These are phyloP conservation scores for Lasioglossum calceatum DNA, from an alignment of 2,888 invertebrate species.

Conservation along the genomic window DNA sequence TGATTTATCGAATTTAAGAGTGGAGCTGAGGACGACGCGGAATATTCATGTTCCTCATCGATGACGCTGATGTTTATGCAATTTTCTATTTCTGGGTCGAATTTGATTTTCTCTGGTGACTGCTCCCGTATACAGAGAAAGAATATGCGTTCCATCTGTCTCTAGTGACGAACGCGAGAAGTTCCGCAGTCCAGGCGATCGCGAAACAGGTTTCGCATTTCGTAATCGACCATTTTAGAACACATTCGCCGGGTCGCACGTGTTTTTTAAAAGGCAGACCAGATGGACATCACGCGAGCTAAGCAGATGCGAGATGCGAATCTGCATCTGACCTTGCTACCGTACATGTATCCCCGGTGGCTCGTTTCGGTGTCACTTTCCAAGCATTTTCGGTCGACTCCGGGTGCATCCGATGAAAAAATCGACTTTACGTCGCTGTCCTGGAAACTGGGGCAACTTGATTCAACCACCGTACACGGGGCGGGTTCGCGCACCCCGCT, in stretches of 20 bases:
- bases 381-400: not conserved
- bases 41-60: not conserved
- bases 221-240: conserved; percentile 23
- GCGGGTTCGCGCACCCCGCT: not conserved
- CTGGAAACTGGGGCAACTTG: conserved; percentile 3
- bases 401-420: not conserved
- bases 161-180: not conserved
- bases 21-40: not conserved
- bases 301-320: conserved; percentile 8
- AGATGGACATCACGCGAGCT: not conserved
- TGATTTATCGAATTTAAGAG: conserved; percentile 12
- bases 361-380: not conserved
- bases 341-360: not conserved
- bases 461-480: not conserved
- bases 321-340: conserved; percentile 7
- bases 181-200: not conserved
- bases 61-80: not conserved
- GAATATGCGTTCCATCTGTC: not conserved
- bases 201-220: conserved; percentile 17
- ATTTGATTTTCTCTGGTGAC: too few species aligned
- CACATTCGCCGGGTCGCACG: not conserved
- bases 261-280: conserved; percentile 5
- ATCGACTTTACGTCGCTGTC: not conserved
- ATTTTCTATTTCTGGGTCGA: not conserved
- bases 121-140: not conserved